Conservation (phyloP, 2,888 invertebrate genomes). For the Rhodophaea formosa region DNA sequence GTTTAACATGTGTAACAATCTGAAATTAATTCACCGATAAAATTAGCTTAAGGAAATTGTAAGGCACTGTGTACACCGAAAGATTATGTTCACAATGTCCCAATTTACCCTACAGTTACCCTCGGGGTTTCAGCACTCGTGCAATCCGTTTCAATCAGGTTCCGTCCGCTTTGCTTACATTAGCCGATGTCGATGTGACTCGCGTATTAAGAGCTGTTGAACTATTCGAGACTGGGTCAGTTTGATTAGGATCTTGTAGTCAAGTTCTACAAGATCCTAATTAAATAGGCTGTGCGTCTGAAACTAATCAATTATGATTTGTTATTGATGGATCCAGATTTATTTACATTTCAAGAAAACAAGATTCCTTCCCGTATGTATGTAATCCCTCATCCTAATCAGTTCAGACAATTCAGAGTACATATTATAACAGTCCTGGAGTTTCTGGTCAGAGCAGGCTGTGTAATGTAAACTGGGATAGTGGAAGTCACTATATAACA, state of each 20-base stretch:
- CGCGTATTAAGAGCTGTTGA: constrained; percentile 19
- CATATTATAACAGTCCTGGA: too few species aligned
- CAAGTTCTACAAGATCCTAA: too few species aligned
- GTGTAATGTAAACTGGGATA: too few species aligned
- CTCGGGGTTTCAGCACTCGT: constrained; percentile 28
- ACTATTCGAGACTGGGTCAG: constrained; percentile 8
- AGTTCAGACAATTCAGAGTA: too few species aligned
- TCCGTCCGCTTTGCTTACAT: constrained; percentile 38
- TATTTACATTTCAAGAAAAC: too few species aligned
- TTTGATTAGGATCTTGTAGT: neutral
- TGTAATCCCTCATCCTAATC: too few species aligned
- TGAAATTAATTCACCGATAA: neutral
- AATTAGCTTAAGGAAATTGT: neutral
- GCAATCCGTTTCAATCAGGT: constrained; percentile 43
- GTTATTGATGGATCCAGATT: too few species aligned
- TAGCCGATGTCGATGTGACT: constrained; percentile 39
- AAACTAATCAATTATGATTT: too few species aligned
- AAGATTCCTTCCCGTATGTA: too few species aligned
- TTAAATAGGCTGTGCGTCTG: too few species aligned
- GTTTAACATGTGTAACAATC: neutral
- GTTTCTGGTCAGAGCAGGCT: too few species aligned
- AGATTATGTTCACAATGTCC: constrained; percentile 11
- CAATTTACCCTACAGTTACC: constrained; percentile 12
- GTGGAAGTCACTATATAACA: too few species aligned
- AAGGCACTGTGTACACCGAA: neutral